Percentiles rank a stretch among this genome's conserved stretches.
Evolutionary conservation across 2,113 vertebrate species (phyloP).

Genomic region (Pelodiscus sinensis): DNA sequence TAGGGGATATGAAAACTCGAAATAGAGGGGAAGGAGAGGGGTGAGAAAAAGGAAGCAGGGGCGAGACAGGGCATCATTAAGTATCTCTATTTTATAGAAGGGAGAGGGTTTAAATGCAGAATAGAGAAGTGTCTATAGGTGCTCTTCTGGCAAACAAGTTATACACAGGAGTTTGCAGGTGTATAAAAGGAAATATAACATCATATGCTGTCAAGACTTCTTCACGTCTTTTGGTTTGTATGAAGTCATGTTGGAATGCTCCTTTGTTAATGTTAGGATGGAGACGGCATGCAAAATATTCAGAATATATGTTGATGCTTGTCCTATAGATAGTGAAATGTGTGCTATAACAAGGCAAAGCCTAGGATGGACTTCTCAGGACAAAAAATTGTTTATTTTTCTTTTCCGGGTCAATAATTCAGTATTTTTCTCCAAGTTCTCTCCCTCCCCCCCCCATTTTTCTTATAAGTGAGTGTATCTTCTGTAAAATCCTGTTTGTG

Average conservation of each 20-base stretch:
- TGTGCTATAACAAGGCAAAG: not conserved
- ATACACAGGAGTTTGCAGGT: not conserved
- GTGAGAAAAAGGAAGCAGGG: too few relatives aligned
- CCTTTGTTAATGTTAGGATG: slow-evolving; percentile 7
- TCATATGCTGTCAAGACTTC: not conserved
- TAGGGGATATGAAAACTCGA: too few relatives aligned
- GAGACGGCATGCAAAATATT: slow-evolving; percentile 54
- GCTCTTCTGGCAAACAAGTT: not conserved
- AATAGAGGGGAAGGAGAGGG: too few relatives aligned
- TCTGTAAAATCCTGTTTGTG: not conserved
- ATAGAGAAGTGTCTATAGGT: not conserved
- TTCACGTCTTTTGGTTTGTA: not conserved
- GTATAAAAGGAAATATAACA: not conserved
- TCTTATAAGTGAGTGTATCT: not conserved
- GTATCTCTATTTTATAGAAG: not conserved
- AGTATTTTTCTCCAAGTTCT: not conserved
- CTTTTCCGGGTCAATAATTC: not conserved
- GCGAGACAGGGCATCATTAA: too few relatives aligned
- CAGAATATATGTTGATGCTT: slow-evolving; percentile 27
- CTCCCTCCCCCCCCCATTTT: not conserved
- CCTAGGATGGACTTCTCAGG: not conserved
- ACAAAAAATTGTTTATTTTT: not conserved
- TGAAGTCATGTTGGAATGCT: slow-evolving; percentile 34
- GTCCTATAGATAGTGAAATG: not conserved
- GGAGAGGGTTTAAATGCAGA: not conserved